Evolutionary conservation across 2,113 vertebrate genomes (phyloP).

Genomic region (Trichomycterus rosablanca): DNA sequence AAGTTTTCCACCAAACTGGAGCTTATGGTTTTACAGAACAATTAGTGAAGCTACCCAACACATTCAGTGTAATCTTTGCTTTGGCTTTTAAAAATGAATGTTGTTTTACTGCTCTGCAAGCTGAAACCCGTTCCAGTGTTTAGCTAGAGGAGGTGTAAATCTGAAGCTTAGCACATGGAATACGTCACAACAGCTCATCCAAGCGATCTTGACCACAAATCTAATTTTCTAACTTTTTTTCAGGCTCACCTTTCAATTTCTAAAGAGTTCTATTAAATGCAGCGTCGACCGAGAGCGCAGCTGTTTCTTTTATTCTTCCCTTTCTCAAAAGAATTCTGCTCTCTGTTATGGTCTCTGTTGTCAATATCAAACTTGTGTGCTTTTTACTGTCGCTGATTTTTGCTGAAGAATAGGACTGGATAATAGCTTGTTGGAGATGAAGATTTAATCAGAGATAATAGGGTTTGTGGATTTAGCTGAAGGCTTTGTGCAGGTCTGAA

Average conservation of each 20-base stretch:
- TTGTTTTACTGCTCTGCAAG: too few species aligned
- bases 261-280: background rate
- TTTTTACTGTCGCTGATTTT: conserved; percentile 1
- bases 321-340: background rate
- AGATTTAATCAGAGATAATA: too few species aligned
- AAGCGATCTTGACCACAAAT: background rate
- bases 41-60: too few species aligned
- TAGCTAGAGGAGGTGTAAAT: background rate
- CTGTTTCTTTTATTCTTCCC: background rate
- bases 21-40: too few species aligned
- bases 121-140: background rate
- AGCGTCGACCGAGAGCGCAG: background rate
- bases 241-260: too few species aligned
- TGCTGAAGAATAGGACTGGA: background rate
- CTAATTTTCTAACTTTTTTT: too few species aligned
- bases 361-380: background rate
- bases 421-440: conserved; percentile 10
- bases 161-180: background rate
- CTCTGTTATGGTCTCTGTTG: background rate
- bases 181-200: background rate
- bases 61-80: too few species aligned
- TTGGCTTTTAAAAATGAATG: too few species aligned
- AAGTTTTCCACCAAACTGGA: too few species aligned
- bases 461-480: conserved; percentile 7
- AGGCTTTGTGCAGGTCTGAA: conserved; percentile 8